Evolutionary conservation across 2,888 invertebrate species (phyloP).

Genomic region (Coelinius sp.): DNA sequence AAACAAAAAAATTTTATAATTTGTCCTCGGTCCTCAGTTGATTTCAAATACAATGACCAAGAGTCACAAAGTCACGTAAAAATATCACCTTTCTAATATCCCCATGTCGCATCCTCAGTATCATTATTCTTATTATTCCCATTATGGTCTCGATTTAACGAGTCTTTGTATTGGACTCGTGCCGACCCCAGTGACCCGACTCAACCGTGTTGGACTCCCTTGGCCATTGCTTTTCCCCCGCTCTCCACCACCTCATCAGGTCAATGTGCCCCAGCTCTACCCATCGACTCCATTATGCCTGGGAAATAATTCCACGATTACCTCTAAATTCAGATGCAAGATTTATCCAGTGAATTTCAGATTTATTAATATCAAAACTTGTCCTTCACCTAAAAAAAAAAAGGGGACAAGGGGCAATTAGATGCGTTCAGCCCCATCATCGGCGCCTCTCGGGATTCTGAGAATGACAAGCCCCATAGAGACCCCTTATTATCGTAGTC

Average conservation of each 20-base stretch:
- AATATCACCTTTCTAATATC: not conserved
- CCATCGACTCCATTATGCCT: slow-evolving; percentile 31
- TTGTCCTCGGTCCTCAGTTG: too few relatives aligned
- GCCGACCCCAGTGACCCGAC: slow-evolving; percentile 45
- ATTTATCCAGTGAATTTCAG: not conserved
- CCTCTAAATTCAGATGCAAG: not conserved
- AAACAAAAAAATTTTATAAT: too few relatives aligned
- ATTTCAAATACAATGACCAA: too few relatives aligned
- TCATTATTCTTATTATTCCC: slow-evolving; percentile 52
- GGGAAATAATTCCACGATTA: slow-evolving; percentile 37
- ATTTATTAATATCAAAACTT: too few relatives aligned
- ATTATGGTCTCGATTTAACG: slow-evolving; percentile 61
- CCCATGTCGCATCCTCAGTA: slow-evolving; percentile 16
- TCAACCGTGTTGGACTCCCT: slow-evolving; percentile 46
- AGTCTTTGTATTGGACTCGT: slow-evolving; percentile 56
- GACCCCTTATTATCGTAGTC: slow-evolving; percentile 18
- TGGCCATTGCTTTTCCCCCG: slow-evolving; percentile 38
- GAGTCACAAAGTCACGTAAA: not conserved
- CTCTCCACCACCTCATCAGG: slow-evolving; percentile 28
- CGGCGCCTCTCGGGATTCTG: slow-evolving; percentile 11
- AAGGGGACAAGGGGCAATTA: not conserved
- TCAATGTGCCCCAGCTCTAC: slow-evolving; percentile 33
- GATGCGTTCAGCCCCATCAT: not conserved
- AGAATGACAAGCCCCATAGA: slow-evolving; percentile 25
- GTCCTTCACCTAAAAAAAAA: slow-evolving; percentile 2